phyloP scores from a whole-genome alignment of 2,113 vertebrate genomes.

The Fregata magnificens region DNA sequence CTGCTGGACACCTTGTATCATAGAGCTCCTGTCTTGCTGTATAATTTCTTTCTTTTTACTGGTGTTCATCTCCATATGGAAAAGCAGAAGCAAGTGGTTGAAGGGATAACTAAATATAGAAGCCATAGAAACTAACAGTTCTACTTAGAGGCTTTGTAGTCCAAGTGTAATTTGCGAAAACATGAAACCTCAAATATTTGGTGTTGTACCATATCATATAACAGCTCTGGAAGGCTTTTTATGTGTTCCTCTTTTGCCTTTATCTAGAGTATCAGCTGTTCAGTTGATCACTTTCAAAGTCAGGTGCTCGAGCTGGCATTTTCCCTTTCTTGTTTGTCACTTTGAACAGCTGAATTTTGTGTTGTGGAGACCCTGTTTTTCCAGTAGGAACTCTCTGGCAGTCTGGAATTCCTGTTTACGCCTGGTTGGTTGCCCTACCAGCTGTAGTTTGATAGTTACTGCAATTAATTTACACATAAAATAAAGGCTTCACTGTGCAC shows the following conservation, averaged over 20 bases:
- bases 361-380: background rate
- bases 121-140: background rate
- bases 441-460: constrained; percentile 62
- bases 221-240: background rate
- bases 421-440: constrained; percentile 46
- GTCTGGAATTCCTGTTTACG: constrained; percentile 34
- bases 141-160: background rate
- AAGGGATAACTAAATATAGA: background rate
- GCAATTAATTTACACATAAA: constrained; percentile 70
- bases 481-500: constrained; percentile 40
- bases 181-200: background rate
- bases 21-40: background rate
- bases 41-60: background rate
- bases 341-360: background rate
- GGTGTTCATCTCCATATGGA: background rate
- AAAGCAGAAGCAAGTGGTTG: background rate
- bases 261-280: background rate
- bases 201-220: background rate
- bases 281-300: background rate
- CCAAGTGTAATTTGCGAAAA: background rate
- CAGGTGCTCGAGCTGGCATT: background rate
- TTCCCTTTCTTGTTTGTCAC: background rate
- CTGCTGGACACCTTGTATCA: background rate
- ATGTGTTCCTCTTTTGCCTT: background rate
- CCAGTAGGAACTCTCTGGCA: constrained; percentile 4